Conservation (phyloP, 1,140 invertebrate genomes). For the Cecropterus lyciades region DNA sequence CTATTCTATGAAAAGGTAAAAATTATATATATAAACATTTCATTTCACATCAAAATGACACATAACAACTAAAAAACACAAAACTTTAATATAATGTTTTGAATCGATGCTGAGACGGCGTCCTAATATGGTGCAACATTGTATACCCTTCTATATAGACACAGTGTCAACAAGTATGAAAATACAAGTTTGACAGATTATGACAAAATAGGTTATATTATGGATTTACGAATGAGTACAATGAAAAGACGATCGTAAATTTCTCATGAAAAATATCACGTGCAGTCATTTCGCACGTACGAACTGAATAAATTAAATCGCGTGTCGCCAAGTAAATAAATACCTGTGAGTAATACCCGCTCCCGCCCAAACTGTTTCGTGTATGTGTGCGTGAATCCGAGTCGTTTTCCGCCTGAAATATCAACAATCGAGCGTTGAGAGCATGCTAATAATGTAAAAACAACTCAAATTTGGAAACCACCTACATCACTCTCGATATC, state of each 20-base stretch:
- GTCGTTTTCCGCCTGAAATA: slow-evolving; percentile 78
- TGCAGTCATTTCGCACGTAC: neutral
- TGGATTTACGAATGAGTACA: neutral
- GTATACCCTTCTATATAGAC: too few species aligned
- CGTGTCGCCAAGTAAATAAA: neutral
- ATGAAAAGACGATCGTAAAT: neutral
- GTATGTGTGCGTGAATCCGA: slow-evolving; percentile 72
- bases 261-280: slow-evolving; percentile 7
- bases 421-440: slow-evolving; percentile 38
- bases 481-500: slow-evolving; percentile 96
- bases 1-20: too few species aligned
- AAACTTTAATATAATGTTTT: too few species aligned
- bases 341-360: slow-evolving; percentile 80
- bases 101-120: too few species aligned
- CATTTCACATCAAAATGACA: too few species aligned
- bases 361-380: slow-evolving; percentile 65
- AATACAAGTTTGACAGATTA: neutral
- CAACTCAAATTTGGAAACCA: slow-evolving; percentile 55
- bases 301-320: slow-evolving; percentile 4
- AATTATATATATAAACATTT: too few species aligned
- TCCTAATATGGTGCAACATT: neutral
- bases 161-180: neutral
- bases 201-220: too few species aligned
- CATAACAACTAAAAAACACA: too few species aligned
- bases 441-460: slow-evolving; percentile 37